Percentiles rank a stretch among this genome's conserved stretches.
phyloP scores from a whole-genome alignment of 1,140 invertebrate genomes.

The Ostrea denselamellosa region DNA sequence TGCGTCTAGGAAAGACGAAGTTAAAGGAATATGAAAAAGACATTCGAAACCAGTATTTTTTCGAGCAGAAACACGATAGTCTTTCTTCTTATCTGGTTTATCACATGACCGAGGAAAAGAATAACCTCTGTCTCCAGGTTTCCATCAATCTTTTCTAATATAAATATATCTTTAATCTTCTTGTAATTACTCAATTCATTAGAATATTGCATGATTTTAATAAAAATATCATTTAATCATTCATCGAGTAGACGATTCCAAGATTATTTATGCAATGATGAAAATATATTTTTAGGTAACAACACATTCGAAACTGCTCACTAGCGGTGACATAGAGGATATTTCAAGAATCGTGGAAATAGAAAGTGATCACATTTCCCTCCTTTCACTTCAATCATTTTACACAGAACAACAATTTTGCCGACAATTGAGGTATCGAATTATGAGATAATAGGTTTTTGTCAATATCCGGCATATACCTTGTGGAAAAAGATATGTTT shows the following conservation, averaged over 20 bases:
- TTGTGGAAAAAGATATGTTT: not conserved
- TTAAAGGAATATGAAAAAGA: slow-evolving; percentile 43
- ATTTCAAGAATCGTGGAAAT: slow-evolving; percentile 21
- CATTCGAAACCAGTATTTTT: slow-evolving; percentile 62
- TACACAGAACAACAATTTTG: slow-evolving; percentile 66
- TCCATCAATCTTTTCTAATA: not conserved
- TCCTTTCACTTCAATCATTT: slow-evolving; percentile 63
- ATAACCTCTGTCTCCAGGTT: slow-evolving; percentile 51
- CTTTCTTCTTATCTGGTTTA: slow-evolving; percentile 63
- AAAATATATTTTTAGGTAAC: slow-evolving; percentile 57
- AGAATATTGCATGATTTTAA: too few species aligned
- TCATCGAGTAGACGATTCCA: not conserved
- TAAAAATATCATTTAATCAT: too few species aligned
- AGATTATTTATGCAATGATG: not conserved
- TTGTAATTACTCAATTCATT: too few species aligned
- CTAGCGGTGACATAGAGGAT: slow-evolving; percentile 52
- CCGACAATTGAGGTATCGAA: slow-evolving; percentile 56
- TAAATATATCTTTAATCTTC: not conserved
- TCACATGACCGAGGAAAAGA: slow-evolving; percentile 42
- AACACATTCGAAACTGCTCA: slow-evolving; percentile 63
- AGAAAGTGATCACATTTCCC: slow-evolving; percentile 33
- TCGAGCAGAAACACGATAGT: slow-evolving; percentile 69
- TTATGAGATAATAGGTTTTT: not conserved
- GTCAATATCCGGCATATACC: not conserved
- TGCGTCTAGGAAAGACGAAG: slow-evolving; percentile 53